Evolutionary conservation across 2,797 vertebrate genomes (phyloP), one percentile per base, ranked within the genome.

Genomic region (Harpagifer antarcticus): DNA sequence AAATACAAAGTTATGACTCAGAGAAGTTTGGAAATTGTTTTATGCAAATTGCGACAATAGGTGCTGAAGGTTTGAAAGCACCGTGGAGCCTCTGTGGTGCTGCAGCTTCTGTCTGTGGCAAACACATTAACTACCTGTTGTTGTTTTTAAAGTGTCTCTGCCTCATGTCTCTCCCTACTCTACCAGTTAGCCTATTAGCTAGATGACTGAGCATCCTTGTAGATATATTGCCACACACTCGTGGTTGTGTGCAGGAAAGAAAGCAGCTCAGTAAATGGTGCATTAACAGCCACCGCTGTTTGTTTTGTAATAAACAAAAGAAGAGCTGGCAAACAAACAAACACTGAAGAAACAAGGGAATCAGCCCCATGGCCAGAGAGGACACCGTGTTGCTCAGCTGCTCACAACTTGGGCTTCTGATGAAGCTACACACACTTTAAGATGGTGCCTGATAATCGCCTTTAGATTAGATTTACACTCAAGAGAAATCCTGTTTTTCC

Each of bases 281-380:
- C 62, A n/a, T 67, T 37, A 47, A n/a, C 48, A 66, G 40, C 45
- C 50, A 64, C 20, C 59, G 53, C 40, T 45, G 19, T 37, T 60
- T 78, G 16, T 61, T 66, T 60, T 45, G 14, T 19, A 27, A 17
- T 23, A 45, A 31, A 42, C 19, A 42, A 50, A 54, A n/a, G 16
- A 58, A 9, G 40, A 57, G 43, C 9, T 10, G 15, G 42, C 10
- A 42, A 42, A 27, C 8, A 43, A 14, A 45, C 19, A 10, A 12
- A 40, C 14, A 12, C 45, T 68, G 68, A 9, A 9, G 33, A 43
- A 44, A 50, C n/a, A 12, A 49, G 9, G 8, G 40, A 48, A 43
- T 64, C 31, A 64, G 65, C 16, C 8, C 3, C 40, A 40, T 19
- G 1, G 10, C 44, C 43, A 9, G 3, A 43, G 44, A 43, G 52